These are phyloP conservation scores for Macaria notata DNA, from an alignment of 2,888 invertebrate genomes.

Conservation along the genomic window DNA sequence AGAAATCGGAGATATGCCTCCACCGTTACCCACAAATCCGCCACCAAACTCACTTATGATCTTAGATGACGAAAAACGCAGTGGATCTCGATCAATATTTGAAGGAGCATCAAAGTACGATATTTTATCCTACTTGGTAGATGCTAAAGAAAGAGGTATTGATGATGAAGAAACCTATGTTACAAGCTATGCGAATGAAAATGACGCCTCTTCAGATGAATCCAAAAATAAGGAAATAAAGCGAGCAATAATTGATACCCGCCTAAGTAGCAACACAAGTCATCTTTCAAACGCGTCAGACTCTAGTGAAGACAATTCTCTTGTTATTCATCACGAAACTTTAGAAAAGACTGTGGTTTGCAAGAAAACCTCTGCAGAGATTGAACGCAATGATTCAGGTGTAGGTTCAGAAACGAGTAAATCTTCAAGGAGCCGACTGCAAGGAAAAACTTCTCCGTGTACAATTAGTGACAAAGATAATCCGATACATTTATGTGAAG, in stretches of 20 bases:
- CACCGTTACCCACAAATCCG: conserved; percentile 89
- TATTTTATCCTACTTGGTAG: conserved; percentile 93
- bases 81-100: conserved; percentile 86
- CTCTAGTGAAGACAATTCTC: conserved; percentile 91
- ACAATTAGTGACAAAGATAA: conserved; percentile 79
- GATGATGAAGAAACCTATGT: conserved; percentile 87
- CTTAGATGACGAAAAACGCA: conserved; percentile 87
- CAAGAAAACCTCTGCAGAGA: conserved; percentile 86
- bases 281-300: conserved; percentile 92
- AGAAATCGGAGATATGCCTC: conserved; percentile 88
- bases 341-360: conserved; percentile 79
- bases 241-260: conserved; percentile 57
- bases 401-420: conserved; percentile 96
- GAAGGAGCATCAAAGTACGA: conserved; percentile 94
- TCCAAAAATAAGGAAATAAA: conserved; percentile 82
- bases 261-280: conserved; percentile 86
- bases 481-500: conserved; percentile 89
- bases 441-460: conserved; percentile 80
- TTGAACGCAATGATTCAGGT: conserved; percentile 95
- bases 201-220: conserved; percentile 77
- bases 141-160: conserved; percentile 90
- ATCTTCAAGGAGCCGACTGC: conserved; percentile 89
- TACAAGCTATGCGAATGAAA: conserved; percentile 81
- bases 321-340: conserved; percentile 83
- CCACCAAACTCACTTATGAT: conserved; percentile 87